These are phyloP conservation scores for Echinarachnius parma DNA, from an alignment of 53 echinoderm and acorn worm genomes.

Conservation along the genomic window DNA sequence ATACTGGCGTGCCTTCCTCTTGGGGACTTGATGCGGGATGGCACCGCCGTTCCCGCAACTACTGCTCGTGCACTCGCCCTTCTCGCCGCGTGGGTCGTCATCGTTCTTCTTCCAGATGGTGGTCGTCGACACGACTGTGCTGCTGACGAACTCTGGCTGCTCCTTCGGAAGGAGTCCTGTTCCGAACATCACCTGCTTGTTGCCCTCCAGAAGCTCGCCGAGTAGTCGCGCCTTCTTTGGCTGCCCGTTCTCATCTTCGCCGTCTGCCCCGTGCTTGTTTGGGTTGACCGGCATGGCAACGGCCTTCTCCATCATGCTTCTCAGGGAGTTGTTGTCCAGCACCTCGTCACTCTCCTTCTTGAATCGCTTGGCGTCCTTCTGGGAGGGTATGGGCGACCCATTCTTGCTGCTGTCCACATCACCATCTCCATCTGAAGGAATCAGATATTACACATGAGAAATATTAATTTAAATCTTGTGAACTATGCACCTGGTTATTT, in stretches of 20 bases:
- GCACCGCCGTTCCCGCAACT: slow-evolving; percentile 33
- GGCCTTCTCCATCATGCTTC: slow-evolving; percentile 53
- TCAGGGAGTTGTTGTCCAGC: slow-evolving; percentile 53
- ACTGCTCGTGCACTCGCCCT: slow-evolving; percentile 65
- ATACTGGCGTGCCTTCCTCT: slow-evolving; percentile 63
- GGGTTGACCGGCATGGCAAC: not conserved
- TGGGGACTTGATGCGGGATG: not conserved
- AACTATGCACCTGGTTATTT: no score
- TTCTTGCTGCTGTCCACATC: slow-evolving; percentile 57
- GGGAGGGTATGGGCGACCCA: slow-evolving; percentile 23
- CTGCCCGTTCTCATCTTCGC: not conserved
- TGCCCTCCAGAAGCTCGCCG: slow-evolving; percentile 67
- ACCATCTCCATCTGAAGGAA: slow-evolving; percentile 26
- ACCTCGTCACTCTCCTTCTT: slow-evolving; percentile 29
- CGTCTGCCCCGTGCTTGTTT: slow-evolving; percentile 1
- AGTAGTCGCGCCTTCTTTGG: slow-evolving; percentile 43
- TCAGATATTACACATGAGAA: not conserved
- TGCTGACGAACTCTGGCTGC: slow-evolving; percentile 89
- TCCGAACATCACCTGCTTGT: slow-evolving; percentile 74
- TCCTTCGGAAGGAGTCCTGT: slow-evolving; percentile 83
- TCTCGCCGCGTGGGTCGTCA: slow-evolving; percentile 24
- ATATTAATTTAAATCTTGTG: no score
- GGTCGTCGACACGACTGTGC: slow-evolving; percentile 89
- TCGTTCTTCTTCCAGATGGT: slow-evolving; percentile 66
- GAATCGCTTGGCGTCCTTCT: slow-evolving; percentile 7